Evolutionary conservation across 2,113 vertebrate species (phyloP).

Genomic region (Andinoacara biseriatus): DNA sequence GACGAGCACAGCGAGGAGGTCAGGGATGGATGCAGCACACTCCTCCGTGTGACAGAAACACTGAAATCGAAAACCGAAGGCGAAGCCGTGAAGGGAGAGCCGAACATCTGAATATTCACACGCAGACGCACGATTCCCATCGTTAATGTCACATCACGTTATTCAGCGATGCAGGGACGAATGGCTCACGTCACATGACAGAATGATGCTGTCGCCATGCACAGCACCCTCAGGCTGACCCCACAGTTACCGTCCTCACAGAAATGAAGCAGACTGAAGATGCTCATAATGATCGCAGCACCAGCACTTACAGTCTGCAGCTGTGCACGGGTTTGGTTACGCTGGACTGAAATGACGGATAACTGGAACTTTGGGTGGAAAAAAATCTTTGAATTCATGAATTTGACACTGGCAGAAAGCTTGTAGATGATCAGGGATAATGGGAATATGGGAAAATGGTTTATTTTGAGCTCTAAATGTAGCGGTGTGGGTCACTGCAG

Average conservation of each 20-base stretch:
- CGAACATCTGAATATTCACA: neutral
- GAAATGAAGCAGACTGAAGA: neutral
- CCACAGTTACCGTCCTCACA: neutral
- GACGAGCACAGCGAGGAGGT: neutral
- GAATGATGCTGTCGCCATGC: no score
- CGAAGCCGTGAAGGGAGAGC: neutral
- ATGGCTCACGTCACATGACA: neutral
- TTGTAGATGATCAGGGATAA: no score
- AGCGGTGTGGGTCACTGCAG: no score
- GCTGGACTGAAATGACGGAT: neutral
- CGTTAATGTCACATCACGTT: neutral
- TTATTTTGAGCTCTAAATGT: no score
- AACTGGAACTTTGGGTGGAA: no score
- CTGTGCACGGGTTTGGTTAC: neutral
- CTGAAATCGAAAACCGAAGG: neutral
- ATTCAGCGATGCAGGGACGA: neutral
- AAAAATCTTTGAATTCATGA: no score
- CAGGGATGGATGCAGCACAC: neutral
- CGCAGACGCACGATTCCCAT: neutral
- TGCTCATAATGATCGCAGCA: neutral
- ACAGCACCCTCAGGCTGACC: neutral
- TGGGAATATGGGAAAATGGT: no score
- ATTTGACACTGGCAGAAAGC: no score
- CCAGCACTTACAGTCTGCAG: neutral
- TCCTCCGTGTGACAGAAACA: neutral